Evolutionary conservation across 2,888 invertebrate genomes (phyloP), one percentile per base, ranked within the genome.

Genomic region (Parnassius smintheus): DNA sequence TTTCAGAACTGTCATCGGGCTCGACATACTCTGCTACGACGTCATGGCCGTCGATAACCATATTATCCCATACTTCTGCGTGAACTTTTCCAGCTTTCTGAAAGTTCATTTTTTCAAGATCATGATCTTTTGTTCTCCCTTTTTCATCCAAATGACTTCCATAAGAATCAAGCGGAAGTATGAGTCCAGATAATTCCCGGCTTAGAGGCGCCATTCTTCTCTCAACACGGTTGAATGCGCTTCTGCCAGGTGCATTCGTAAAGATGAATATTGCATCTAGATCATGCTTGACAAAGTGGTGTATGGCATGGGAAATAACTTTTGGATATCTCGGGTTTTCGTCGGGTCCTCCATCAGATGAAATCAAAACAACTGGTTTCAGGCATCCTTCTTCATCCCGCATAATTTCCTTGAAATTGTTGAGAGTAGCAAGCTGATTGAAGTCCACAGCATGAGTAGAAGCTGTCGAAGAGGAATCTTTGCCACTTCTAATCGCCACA

Each of bases 301-400:
- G 10, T 45, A 11, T 45, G 45, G 45, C 45, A 45, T 45, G 45
- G 11, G 59, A 41, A 25, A 66, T 70, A 25, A 67, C 69, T 62
- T 68, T 68, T 44, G 49, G 61, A 67, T 68, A 66, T 57, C 68
- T 56, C 64, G 68, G 69, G 51, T 70, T 71, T 56, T 71, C 70
- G 54, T 68, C 68, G 41, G 70, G 70, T n/a, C 68, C 67, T 52
- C 66, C 68, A 51, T 65, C 62, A 54, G 25, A 41, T 62, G 62
- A 62, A 61, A 45, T 4, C 45, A 2, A 9, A 11, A 11, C 11
- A 45, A 45, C 2, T 3, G 45, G 45, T 45, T 45, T 45, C 9
- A 45, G 11, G 9, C 56, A 51, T 58, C 59, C 56, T 61, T 18
- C 60, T 53, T 56, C 49, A 8, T 49, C 41, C 50, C 44, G 52